Base-by-base conservation (phyloP, 2,797 vertebrate genomes). In the Scyliorhinus canicula region DNA sequence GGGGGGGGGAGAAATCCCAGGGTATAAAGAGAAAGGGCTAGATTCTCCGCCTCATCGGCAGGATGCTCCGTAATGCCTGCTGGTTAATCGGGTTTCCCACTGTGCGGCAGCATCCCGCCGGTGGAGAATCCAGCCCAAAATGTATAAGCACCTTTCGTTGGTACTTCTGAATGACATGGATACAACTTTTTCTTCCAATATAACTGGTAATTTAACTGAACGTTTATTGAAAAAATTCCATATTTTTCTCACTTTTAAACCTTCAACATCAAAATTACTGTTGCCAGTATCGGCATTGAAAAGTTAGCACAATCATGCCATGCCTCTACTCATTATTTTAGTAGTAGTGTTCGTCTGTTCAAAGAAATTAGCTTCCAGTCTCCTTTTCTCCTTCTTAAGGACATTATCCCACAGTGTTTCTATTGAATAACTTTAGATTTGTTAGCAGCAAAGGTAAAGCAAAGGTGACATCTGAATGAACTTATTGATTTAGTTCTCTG, bases 401-500 rank as follows among this genome's bases (percentile, higher is more conserved):
- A 74, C 9, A 47, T 69, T 31, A 8, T 65, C 40, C 57, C 4
- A 3, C 0, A 52, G 67, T 69, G 2, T 44, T 74, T 74, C 31
- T 31, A 74, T 94, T 71, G 67, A 47, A 69, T 69, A 50, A 67
- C 40, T 93, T 16, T 69, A 50, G 40, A 94, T 69, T n/a, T 74
- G 44, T 55, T 31, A 93, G 67, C 26, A 31, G 47, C 31, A 74
- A 94, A n/a, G 28, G 47, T 35, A 74, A 94, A 93, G 44, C 19
- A 44, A 4, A 94, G 93, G 50, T 94, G 93, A 94, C 93, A 94
- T n/a, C 16, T 52, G 93, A 74, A 94, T 94, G 67, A 74, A 52
- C 67, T 47, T 71, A 94, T 74, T 74, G 67, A 94, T 94, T 35
- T 71, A 94, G 65, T 74, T 7, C 93, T n/a, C 31, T 94, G 44